Evolutionary conservation across 2,888 invertebrate genomes (phyloP), one percentile per base, ranked within the genome.

Genomic region (Hyposoter dolosus): DNA sequence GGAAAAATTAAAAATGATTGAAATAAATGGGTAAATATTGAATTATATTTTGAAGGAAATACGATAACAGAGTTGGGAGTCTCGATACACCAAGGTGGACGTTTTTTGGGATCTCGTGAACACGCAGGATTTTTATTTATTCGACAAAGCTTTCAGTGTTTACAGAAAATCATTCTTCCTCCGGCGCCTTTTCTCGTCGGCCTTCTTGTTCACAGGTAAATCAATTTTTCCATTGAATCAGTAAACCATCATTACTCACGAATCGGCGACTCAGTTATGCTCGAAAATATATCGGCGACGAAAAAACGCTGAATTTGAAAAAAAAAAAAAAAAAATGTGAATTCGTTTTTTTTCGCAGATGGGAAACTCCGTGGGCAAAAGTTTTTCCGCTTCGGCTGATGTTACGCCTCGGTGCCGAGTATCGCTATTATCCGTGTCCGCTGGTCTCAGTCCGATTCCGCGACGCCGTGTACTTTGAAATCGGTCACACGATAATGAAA

Each of bases 401-500:
- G 91, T 94, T 98, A 76, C 95, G 98, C 83, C 95, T 98, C 47
- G 98, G 98, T 2, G 97, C 98, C 3, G 97, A 98, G 93, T 98
- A 97, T 94, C 96, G 97, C 86, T 98, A 97, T 92, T 98, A 98
- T 94, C 98, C 98, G 0, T 97, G 97, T 91, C 97, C 98, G 0
- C 95, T 98, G 87, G 96, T 98, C 74, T 97, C 97, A 23, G 96
- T 97, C 23, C 95, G 97, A 35, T 95, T 96, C 91, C 95, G 98
- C 17, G 97, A 97, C 89, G 96, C 98, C 0, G 97, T 98, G 6
- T 98, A 97, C 93, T 97, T 96, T 45, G 98, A 98, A 94, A 97
- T 98, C 83, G 98, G 98, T 0, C 98, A 98, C 92, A 98, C 98
- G 12, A 97, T 98, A 85, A 97, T 98, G 94, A 98, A 97, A 94